Conservation (phyloP, 2,797 vertebrate species). For the Pachyuromys duprasi region DNA sequence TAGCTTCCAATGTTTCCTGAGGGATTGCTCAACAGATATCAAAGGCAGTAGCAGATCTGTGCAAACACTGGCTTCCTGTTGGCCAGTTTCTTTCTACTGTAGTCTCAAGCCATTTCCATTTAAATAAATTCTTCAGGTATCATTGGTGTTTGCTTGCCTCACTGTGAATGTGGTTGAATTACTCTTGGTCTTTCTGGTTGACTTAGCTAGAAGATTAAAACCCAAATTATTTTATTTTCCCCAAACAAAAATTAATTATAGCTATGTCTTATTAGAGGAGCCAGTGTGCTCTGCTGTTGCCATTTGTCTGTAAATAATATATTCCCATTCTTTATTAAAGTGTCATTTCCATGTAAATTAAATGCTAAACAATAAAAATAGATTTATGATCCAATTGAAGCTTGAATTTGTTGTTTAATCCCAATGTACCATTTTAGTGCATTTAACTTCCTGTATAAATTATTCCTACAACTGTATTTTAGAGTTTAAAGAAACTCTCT, state of each 20-base stretch:
- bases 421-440: neutral
- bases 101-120: constrained; percentile 44
- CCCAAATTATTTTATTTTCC: constrained; percentile 62
- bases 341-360: neutral
- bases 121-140: constrained; percentile 36
- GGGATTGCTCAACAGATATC: constrained; percentile 60
- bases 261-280: constrained; percentile 49
- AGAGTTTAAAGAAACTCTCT: neutral
- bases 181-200: constrained; percentile 54
- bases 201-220: constrained; percentile 64
- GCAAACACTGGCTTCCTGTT: constrained; percentile 58
- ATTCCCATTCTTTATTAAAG: constrained; percentile 34
- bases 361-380: constrained; percentile 51
- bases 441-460: constrained; percentile 28
- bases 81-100: constrained; percentile 37
- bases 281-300: constrained; percentile 26
- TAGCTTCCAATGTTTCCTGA: constrained; percentile 41
- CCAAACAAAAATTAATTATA: constrained; percentile 62
- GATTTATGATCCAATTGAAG: constrained; percentile 52
- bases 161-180: constrained; percentile 48
- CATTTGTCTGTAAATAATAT: constrained; percentile 54
- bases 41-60: constrained; percentile 57
- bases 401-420: constrained; percentile 41
- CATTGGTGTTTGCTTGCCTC: neutral
- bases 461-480: neutral